Percentiles rank a stretch among this genome's conserved stretches.
Evolutionary conservation across 2,113 vertebrate species (phyloP).

Genomic region (Rhegmatorhina hoffmannsi): DNA sequence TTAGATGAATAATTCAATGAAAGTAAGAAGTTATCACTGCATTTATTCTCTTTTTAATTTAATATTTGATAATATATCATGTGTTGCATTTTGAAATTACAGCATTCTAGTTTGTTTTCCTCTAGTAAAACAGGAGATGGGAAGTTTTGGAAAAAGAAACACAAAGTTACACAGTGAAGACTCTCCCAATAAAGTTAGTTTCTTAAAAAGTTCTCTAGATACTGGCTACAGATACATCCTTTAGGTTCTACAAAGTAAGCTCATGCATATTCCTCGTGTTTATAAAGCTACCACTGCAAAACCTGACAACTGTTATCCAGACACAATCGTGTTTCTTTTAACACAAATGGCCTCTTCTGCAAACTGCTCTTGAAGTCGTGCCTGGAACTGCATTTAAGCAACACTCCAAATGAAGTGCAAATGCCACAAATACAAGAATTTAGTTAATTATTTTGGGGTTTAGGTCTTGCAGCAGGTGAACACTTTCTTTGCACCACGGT

Average conservation of each 20-base stretch:
- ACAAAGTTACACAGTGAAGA: not conserved
- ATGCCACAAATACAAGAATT: not conserved
- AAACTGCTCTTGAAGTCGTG: not conserved
- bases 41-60: not conserved
- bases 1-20: not conserved
- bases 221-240: not conserved
- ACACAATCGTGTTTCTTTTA: not conserved
- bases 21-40: not conserved
- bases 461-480: not conserved
- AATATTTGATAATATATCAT: not conserved
- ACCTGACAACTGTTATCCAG: not conserved
- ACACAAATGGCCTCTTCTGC: not conserved
- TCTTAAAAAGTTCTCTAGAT: not conserved
- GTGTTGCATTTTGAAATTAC: not conserved
- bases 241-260: not conserved
- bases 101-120: not conserved
- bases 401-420: not conserved
- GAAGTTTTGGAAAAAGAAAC: not conserved
- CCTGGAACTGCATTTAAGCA: not conserved
- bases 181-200: rapidly evolving
- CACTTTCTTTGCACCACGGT: not conserved
- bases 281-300: not conserved
- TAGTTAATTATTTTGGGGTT: not conserved
- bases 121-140: not conserved
- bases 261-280: not conserved